Conservation (phyloP, 2,888 invertebrate species). For the Phaonia tiefii region DNA sequence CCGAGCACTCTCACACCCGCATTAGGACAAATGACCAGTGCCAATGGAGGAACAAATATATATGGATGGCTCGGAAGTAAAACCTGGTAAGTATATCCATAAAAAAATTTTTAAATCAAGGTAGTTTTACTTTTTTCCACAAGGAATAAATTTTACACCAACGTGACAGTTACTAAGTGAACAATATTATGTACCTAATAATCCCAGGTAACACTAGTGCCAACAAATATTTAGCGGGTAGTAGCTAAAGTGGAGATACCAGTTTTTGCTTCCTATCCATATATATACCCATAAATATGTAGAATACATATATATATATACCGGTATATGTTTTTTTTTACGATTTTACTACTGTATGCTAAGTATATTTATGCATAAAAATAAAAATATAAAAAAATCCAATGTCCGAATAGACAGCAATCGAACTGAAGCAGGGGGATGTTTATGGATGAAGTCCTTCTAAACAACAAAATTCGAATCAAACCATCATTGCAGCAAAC, state of each 20-base stretch:
- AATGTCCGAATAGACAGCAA: constrained; percentile 25
- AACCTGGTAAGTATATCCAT: too few relatives aligned
- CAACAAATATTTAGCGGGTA: too few relatives aligned
- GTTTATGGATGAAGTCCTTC: constrained; percentile 41
- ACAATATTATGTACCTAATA: too few relatives aligned
- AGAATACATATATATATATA: neutral
- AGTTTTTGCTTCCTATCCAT: too few relatives aligned
- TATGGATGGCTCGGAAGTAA: too few relatives aligned
- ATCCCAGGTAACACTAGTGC: too few relatives aligned
- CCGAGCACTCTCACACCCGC: neutral
- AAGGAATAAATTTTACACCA: too few relatives aligned
- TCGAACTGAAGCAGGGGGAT: neutral
- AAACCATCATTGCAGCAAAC: constrained; percentile 59
- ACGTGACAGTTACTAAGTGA: too few relatives aligned
- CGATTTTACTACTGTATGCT: constrained; percentile 76
- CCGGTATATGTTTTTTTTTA: constrained; percentile 68
- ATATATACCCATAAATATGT: neutral
- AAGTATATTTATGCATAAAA: constrained; percentile 78
- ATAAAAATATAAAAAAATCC: constrained; percentile 66
- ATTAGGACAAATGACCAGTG: constrained; percentile 9
- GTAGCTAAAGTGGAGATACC: too few relatives aligned
- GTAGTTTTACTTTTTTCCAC: too few relatives aligned
- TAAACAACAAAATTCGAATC: constrained; percentile 44
- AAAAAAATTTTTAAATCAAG: too few relatives aligned
- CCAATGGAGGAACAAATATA: constrained; percentile 31